A percentile compares a stretch with the other conserved stretches of the same genome.
These are phyloP conservation scores for Dicyrtomina minuta DNA, from an alignment of 2,888 invertebrate genomes.

Conservation along the genomic window DNA sequence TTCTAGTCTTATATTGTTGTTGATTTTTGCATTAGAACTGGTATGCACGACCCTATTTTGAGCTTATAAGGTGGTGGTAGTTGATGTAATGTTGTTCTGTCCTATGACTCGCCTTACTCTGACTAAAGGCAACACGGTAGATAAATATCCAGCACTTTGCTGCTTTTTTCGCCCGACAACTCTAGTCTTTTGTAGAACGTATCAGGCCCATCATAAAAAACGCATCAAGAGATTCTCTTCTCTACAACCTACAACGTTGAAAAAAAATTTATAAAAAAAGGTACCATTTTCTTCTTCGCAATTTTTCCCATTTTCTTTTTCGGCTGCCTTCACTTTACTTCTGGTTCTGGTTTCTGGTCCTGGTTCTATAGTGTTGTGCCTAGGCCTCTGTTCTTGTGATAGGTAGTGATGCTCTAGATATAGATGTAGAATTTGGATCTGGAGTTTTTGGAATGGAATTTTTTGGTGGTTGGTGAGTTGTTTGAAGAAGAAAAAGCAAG, in stretches of 20 bases:
- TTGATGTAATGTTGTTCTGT: too few species aligned
- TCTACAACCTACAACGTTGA: constrained; percentile 22
- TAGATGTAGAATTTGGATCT: not conserved
- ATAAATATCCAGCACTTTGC: constrained; percentile 20
- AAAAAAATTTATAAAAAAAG: constrained; percentile 14
- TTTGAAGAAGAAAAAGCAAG: not conserved
- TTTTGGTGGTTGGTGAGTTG: constrained; percentile 14
- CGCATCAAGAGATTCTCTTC: constrained; percentile 27
- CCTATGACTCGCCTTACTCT: too few species aligned
- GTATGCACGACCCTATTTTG: too few species aligned
- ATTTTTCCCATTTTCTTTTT: constrained; percentile 18
- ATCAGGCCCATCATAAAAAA: constrained; percentile 24
- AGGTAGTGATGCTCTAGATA: not conserved
- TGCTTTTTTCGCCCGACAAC: not conserved
- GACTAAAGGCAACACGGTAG: not conserved
- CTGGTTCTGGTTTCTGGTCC: not conserved
- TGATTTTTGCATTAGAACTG: too few species aligned
- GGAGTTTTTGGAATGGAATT: too few species aligned
- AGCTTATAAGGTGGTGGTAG: too few species aligned
- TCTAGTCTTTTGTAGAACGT: constrained; percentile 1
- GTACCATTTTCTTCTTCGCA: constrained; percentile 20
- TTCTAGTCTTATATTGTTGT: too few species aligned
- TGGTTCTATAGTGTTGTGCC: not conserved
- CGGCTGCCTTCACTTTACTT: constrained; percentile 1
- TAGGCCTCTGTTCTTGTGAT: too few species aligned